Conservation (phyloP, 1,140 invertebrate genomes). For the Elysia chlorotica region DNA sequence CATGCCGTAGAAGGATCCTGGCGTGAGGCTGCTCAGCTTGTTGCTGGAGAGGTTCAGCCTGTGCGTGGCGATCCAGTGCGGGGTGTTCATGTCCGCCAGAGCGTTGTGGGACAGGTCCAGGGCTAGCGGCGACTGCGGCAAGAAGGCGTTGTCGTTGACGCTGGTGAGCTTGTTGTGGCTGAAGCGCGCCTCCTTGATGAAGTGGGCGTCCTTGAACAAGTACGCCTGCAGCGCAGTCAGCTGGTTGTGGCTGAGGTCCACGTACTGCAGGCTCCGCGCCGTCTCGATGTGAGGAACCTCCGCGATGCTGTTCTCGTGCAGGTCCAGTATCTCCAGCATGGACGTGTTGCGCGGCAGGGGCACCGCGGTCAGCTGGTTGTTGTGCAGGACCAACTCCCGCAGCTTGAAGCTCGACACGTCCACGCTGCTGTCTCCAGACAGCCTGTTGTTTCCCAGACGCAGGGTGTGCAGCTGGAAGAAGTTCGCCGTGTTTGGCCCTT, state of each 20-base stretch:
- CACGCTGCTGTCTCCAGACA: slow-evolving; percentile 26
- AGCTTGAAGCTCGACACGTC: slow-evolving; percentile 30
- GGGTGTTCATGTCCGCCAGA: slow-evolving; percentile 30
- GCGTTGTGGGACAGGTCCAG: slow-evolving; percentile 51
- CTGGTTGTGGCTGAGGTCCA: slow-evolving; percentile 43
- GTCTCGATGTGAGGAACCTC: slow-evolving; percentile 26
- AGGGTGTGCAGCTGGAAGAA: slow-evolving; percentile 29
- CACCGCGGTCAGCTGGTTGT: slow-evolving; percentile 35
- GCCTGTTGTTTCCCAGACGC: slow-evolving; percentile 37
- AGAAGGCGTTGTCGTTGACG: slow-evolving; percentile 37
- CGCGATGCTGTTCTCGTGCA: slow-evolving; percentile 37
- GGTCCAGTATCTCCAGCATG: slow-evolving; percentile 31
- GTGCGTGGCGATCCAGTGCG: slow-evolving; percentile 37
- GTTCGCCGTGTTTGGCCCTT: background rate
- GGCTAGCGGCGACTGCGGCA: slow-evolving; percentile 34
- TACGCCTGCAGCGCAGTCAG: slow-evolving; percentile 30
- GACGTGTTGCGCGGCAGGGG: slow-evolving; percentile 26
- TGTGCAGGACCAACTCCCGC: slow-evolving; percentile 37
- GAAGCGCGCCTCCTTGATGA: slow-evolving; percentile 38
- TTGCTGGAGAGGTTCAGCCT: slow-evolving; percentile 38
- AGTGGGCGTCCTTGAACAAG: slow-evolving; percentile 32
- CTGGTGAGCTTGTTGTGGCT: slow-evolving; percentile 41
- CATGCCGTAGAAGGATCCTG: slow-evolving; percentile 40
- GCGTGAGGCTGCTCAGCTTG: slow-evolving; percentile 28
- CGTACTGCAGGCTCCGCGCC: slow-evolving; percentile 28